A percentile compares a stretch with the other conserved stretches of the same genome.
These are phyloP conservation scores for Anneissia japonica DNA, from an alignment of 35 echinoderm and acorn worm species.

Conservation along the genomic window DNA sequence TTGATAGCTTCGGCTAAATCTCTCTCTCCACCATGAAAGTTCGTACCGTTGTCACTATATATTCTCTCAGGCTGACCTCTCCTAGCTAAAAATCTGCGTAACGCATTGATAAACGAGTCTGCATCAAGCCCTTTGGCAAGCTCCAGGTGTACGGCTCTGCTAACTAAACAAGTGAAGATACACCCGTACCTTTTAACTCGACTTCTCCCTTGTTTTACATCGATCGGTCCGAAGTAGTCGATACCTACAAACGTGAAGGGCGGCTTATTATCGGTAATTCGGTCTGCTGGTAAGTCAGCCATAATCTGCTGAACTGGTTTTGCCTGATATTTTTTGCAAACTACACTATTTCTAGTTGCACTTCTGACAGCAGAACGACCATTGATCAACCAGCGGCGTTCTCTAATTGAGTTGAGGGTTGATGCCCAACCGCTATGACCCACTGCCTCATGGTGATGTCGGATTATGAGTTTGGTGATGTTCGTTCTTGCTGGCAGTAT, in stretches of 20 bases:
- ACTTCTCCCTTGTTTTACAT: background rate
- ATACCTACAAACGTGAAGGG: background rate
- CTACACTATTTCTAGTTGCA: background rate
- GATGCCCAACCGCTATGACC: background rate
- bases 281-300: background rate
- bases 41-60: background rate
- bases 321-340: background rate
- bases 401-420: background rate
- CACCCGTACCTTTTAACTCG: constrained; percentile 3
- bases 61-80: background rate
- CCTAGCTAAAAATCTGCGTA: background rate
- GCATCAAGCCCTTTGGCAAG: background rate
- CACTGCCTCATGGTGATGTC: background rate
- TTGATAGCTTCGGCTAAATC: background rate
- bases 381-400: background rate
- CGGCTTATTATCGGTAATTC: background rate
- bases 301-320: background rate
- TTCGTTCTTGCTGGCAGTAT: background rate
- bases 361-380: background rate
- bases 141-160: background rate
- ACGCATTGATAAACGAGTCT: background rate
- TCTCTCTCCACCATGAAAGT: background rate
- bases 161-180: constrained; percentile 12
- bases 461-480: background rate
- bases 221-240: constrained; percentile 18